phyloP scores from a whole-genome alignment of 2,797 vertebrate species.

The Platyrinchus mystaceus region DNA sequence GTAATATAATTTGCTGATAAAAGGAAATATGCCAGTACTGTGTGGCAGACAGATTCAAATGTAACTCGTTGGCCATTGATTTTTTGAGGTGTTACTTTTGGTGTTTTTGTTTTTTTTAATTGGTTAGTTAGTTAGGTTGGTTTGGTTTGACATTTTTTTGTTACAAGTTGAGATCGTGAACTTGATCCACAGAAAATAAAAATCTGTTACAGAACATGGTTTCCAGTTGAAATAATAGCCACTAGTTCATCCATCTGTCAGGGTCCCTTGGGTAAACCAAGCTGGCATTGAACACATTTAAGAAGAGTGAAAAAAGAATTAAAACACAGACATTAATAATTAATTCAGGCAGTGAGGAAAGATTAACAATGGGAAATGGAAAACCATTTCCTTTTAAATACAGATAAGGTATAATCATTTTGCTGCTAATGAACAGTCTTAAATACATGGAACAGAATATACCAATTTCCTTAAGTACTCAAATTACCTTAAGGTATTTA shows the following conservation, averaged over 20 bases:
- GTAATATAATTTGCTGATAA: neutral
- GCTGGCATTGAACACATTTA: neutral
- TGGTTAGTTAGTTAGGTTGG: neutral
- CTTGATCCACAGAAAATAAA: neutral
- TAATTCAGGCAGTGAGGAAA: neutral
- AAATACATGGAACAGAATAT: neutral
- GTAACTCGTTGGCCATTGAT: neutral
- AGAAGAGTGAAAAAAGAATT: neutral
- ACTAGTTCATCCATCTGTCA: neutral
- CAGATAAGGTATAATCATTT: neutral
- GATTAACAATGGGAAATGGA: neutral
- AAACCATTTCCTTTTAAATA: conserved; percentile 19
- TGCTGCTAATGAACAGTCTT: neutral
- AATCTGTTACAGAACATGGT: neutral
- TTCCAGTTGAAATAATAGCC: neutral
- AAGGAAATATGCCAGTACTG: neutral
- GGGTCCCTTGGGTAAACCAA: neutral
- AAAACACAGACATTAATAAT: neutral
- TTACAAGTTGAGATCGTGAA: neutral
- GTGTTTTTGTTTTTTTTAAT: neutral
- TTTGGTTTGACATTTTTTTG: neutral
- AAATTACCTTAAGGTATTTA: neutral
- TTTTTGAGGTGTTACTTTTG: neutral
- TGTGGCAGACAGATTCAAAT: neutral
- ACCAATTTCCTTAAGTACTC: neutral